A percentile compares a stretch with the other conserved stretches of the same genome.
Conservation (phyloP, 2,888 invertebrate genomes). For the Caradrina kadenii region DNA sequence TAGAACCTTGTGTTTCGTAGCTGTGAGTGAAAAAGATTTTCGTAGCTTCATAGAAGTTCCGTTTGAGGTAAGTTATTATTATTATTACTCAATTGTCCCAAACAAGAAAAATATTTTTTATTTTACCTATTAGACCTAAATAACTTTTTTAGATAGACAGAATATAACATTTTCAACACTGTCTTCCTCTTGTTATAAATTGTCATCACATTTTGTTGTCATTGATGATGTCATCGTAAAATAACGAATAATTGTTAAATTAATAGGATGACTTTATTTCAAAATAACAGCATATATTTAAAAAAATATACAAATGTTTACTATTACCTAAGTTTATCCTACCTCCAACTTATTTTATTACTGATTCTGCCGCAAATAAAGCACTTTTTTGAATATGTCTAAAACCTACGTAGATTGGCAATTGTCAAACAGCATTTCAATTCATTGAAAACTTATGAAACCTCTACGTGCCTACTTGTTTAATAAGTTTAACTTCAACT, state of each 20-base stretch:
- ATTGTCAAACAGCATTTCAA: neutral
- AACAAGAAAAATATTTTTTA: neutral
- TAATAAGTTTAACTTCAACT: neutral
- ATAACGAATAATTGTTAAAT: too few relatives aligned
- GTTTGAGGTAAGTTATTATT: constrained; percentile 76
- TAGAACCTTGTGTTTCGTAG: constrained; percentile 70
- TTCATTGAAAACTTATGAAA: neutral
- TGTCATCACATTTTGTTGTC: neutral
- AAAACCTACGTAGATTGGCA: neutral
- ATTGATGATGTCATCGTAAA: constrained; percentile 1
- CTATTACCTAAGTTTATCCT: too few relatives aligned
- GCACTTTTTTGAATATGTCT: neutral
- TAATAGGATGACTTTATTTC: neutral
- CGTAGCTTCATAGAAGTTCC: constrained; percentile 72
- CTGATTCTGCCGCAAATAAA: too few relatives aligned
- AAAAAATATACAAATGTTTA: too few relatives aligned
- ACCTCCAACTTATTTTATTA: too few relatives aligned
- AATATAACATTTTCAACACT: neutral
- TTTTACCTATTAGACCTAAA: neutral
- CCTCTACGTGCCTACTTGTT: neutral
- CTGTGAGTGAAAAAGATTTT: constrained; percentile 79
- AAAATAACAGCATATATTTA: too few relatives aligned
- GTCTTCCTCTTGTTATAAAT: neutral
- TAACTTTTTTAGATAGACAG: neutral
- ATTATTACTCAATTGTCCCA: neutral